Evolutionary conservation across 2,113 vertebrate genomes (phyloP), one percentile per base, ranked within the genome.

Genomic region (Todiramphus chloris): DNA sequence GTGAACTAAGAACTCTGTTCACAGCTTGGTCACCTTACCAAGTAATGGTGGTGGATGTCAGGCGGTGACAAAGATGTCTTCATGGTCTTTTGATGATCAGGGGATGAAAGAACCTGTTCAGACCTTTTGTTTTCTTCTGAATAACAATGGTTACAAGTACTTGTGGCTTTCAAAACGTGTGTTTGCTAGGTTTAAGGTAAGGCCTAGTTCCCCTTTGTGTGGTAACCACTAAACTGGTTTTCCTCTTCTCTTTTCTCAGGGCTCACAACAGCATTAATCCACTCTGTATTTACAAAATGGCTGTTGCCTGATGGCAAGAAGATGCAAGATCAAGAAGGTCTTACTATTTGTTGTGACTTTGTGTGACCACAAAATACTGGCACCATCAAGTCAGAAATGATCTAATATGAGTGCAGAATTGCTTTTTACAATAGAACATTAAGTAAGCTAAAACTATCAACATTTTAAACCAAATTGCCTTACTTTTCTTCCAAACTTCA

Each of bases 381-480:
- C 97, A 98, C 97, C 97, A 80, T 97, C 97, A 56, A 94, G 97
- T 97, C 73, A 59, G 95, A 95, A 95, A 91, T 97, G 96, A 98
- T 75, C 53, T 60, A 60, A 75, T 95, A 96, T 12, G 97, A 97
- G 96, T 98, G 98, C 98, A 91, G 97, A 97, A 98, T 97, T 98
- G 98, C 98, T 98, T 98, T 56, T 96, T 98, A 96, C 97, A 97
- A 96, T 98, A 98, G 98, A 98, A 97, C 98, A 98, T 98, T 98
- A 98, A 98, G 98, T 97, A 98, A 98, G 98, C 97, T 98, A 97
- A 97, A 98, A 98, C 98, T 98, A 98, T 98, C 98, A 98, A 98
- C 97, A 97, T 98, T 98, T 98, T 98, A 98, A 98, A 99, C 98
- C 98, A 98, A 99, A 98, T 99, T 98, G 98, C 99, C 98, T 99